Conservation (phyloP, 2,888 invertebrate species). For the Masnerella sp. region DNA sequence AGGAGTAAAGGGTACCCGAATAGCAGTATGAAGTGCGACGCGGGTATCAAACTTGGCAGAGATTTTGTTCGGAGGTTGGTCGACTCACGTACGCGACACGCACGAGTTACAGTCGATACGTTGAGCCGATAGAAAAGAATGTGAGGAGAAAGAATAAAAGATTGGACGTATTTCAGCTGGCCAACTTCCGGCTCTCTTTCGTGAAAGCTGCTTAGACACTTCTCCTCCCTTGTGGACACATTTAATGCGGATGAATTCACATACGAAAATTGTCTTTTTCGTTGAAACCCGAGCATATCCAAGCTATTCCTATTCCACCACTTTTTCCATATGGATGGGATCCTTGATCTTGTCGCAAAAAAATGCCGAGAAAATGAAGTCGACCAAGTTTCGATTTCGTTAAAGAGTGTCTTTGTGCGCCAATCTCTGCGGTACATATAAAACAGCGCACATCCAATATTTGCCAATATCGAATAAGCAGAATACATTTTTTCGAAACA, state of each 20-base stretch:
- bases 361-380: slow-evolving; percentile 24
- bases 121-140: slow-evolving; percentile 49
- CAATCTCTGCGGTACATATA: too few species aligned
- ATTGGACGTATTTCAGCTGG: slow-evolving; percentile 59
- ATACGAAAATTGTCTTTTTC: slow-evolving; percentile 51
- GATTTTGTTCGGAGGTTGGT: slow-evolving; percentile 35
- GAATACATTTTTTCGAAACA: too few species aligned
- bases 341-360: slow-evolving; percentile 29
- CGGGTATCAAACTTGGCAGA: slow-evolving; percentile 25
- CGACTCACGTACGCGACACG: slow-evolving; percentile 53
- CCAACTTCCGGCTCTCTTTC: slow-evolving; percentile 65
- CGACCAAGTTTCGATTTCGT: neutral
- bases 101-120: slow-evolving; percentile 60
- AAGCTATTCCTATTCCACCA: slow-evolving; percentile 1
- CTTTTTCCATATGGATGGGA: slow-evolving; percentile 37
- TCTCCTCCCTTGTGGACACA: slow-evolving; percentile 47
- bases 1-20: slow-evolving; percentile 13
- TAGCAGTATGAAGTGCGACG: slow-evolving; percentile 8
- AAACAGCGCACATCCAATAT: too few species aligned
- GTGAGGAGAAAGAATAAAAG: slow-evolving; percentile 51
- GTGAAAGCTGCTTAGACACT: slow-evolving; percentile 63
- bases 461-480: too few species aligned
- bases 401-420: neutral
- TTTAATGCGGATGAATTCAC: slow-evolving; percentile 55
- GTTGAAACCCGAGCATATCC: slow-evolving; percentile 19